Percentiles rank a stretch among this genome's conserved stretches.
phyloP scores from a whole-genome alignment of 2,888 invertebrate genomes.

The Drosophila neonasuta region DNA sequence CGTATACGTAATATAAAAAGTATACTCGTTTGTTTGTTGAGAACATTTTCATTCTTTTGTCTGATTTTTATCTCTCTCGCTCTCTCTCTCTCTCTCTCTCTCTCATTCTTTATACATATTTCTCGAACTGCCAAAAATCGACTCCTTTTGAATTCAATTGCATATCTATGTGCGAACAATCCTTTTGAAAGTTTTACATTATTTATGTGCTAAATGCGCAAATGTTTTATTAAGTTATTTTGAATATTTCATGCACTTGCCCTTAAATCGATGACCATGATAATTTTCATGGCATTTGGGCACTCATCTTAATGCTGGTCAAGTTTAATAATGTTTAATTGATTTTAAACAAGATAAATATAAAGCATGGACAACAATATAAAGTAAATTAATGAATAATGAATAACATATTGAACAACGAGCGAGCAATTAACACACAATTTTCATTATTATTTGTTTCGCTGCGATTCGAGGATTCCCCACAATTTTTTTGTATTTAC shows the following conservation, averaged over 20 bases:
- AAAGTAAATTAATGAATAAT: slow-evolving; percentile 60
- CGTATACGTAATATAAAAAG: slow-evolving; percentile 54
- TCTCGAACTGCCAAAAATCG: slow-evolving; percentile 8
- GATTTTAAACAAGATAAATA: slow-evolving; percentile 47
- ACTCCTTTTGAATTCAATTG: slow-evolving; percentile 2
- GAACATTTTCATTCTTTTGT: slow-evolving; percentile 39
- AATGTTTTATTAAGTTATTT: background rate
- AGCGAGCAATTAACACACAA: slow-evolving; percentile 66
- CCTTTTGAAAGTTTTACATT: background rate
- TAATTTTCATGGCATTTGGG: background rate
- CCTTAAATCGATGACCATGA: background rate
- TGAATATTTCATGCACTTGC: background rate
- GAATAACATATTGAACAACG: slow-evolving; percentile 60
- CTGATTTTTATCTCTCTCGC: slow-evolving; percentile 35
- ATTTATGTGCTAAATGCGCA: slow-evolving; percentile 2
- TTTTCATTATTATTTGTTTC: slow-evolving; percentile 44
- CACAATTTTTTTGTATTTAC: background rate
- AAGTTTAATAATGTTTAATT: slow-evolving; percentile 59
- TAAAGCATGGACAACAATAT: slow-evolving; percentile 8
- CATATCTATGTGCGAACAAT: background rate
- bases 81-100: background rate
- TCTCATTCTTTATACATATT: background rate
- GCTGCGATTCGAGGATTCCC: slow-evolving; percentile 2
- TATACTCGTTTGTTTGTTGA: slow-evolving; percentile 35
- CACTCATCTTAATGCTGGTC: slow-evolving; percentile 3